A percentile compares a stretch with the other conserved stretches of the same genome.
These are phyloP conservation scores for Brachyhypopomus gauderio DNA, from an alignment of 2,113 vertebrate genomes.

Conservation along the genomic window DNA sequence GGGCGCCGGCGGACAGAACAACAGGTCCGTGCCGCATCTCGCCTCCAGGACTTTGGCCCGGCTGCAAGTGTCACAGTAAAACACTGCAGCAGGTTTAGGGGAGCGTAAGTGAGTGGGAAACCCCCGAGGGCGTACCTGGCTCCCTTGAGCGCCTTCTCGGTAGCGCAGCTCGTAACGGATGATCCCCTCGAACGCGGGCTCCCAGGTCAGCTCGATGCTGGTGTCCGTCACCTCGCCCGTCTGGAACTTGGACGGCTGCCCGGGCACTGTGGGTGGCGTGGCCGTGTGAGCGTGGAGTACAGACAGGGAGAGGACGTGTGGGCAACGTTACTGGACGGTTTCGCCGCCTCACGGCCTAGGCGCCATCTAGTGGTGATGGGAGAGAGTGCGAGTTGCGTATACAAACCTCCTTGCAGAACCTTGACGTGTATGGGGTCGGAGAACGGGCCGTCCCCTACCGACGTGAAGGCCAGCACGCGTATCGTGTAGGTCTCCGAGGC, in stretches of 20 bases:
- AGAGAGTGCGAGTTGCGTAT: not conserved
- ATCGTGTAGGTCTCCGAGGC: conserved; percentile 93
- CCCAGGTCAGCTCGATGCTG: conserved; percentile 89
- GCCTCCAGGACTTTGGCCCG: not conserved
- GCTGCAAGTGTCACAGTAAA: not conserved
- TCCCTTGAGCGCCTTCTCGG: conserved; percentile 78
- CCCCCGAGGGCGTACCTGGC: conserved; percentile 73
- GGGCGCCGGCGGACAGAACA: no score
- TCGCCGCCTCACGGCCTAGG: no score
- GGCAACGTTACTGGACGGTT: no score
- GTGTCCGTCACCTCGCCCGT: conserved; percentile 90
- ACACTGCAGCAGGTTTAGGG: not conserved
- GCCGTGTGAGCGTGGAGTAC: conserved; percentile 24
- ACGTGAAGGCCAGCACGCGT: conserved; percentile 94
- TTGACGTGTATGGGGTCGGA: conserved; percentile 96
- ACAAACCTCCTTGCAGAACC: conserved; percentile 92
- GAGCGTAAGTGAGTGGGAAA: not conserved
- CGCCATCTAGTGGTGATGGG: no score
- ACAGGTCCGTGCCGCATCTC: no score
- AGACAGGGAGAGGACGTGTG: not conserved
- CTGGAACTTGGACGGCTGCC: conserved; percentile 94
- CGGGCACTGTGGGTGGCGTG: conserved; percentile 81
- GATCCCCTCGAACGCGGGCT: conserved; percentile 85
- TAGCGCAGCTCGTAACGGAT: conserved; percentile 90
- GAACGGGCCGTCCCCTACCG: conserved; percentile 94